These are phyloP conservation scores for Forbesichthys agassizii DNA, from an alignment of 2,113 vertebrate genomes.

Conservation along the genomic window DNA sequence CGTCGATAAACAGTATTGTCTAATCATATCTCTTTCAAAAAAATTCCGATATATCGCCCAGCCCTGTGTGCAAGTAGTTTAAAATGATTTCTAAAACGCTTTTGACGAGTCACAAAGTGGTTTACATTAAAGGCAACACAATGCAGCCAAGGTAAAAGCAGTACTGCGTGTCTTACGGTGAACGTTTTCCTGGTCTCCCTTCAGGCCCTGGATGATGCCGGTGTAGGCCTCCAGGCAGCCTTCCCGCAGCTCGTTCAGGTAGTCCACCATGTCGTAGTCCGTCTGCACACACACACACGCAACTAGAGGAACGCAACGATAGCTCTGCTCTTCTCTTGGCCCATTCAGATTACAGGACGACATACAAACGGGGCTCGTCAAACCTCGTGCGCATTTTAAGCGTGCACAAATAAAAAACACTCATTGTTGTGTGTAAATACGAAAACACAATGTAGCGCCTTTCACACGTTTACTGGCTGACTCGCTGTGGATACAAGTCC, in stretches of 20 bases:
- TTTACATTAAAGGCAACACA: no score
- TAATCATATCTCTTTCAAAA: no score
- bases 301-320: no score
- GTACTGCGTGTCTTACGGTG: conserved; percentile 85
- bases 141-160: no score
- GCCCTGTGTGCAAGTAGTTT: no score
- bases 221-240: conserved; percentile 98
- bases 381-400: no score
- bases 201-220: conserved; percentile 95
- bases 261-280: conserved; percentile 99
- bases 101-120: no score
- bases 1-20: background rate
- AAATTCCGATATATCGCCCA: no score
- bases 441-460: background rate
- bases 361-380: no score
- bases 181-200: conserved; percentile 98
- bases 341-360: no score
- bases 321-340: no score
- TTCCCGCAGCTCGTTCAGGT: conserved; percentile 95
- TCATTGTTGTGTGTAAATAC: background rate
- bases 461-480: background rate
- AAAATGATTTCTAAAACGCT: no score
- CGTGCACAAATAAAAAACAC: background rate
- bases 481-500: background rate
- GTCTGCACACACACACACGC: conserved; percentile 73